Percentiles rank a stretch among this genome's conserved stretches.
Evolutionary conservation across 2,113 vertebrate genomes (phyloP).

Genomic region (Cheilinus undulatus): DNA sequence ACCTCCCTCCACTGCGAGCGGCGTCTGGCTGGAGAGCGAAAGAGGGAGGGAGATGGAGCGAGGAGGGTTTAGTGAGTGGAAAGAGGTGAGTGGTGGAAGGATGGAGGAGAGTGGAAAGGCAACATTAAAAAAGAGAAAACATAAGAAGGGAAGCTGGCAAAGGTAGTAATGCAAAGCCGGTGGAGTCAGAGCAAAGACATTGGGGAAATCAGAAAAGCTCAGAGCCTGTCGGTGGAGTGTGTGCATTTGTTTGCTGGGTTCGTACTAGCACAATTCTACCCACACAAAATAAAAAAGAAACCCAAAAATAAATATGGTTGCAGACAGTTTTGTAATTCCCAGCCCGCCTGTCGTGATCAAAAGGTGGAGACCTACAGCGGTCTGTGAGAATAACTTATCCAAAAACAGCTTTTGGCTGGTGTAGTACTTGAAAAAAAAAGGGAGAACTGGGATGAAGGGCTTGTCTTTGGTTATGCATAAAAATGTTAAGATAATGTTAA

Average conservation of each 20-base stretch:
- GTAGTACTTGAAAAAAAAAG: background rate
- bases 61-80: constrained; percentile 8
- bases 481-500: background rate
- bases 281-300: constrained; percentile 53
- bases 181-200: constrained; percentile 42
- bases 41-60: background rate
- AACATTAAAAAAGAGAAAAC: background rate
- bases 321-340: constrained; percentile 15
- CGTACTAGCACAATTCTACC: constrained; percentile 17
- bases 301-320: constrained; percentile 30
- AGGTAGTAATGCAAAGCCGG: constrained; percentile 54
- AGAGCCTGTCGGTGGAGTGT: constrained; percentile 42
- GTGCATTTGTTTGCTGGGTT: constrained; percentile 35
- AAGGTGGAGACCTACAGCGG: constrained; percentile 22
- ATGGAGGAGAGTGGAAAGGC: background rate
- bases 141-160: constrained; percentile 22
- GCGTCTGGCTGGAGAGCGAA: constrained; percentile 4
- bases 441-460: background rate
- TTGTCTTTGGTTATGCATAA: background rate
- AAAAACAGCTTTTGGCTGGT: background rate
- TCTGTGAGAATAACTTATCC: constrained; percentile 6
- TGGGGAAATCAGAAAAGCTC: constrained; percentile 69
- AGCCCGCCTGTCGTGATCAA: constrained; percentile 29
- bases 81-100: constrained; percentile 22
- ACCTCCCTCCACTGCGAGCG: constrained; percentile 14